These are phyloP conservation scores for Diarsia rubi DNA, from an alignment of 2,888 invertebrate genomes.

Conservation along the genomic window DNA sequence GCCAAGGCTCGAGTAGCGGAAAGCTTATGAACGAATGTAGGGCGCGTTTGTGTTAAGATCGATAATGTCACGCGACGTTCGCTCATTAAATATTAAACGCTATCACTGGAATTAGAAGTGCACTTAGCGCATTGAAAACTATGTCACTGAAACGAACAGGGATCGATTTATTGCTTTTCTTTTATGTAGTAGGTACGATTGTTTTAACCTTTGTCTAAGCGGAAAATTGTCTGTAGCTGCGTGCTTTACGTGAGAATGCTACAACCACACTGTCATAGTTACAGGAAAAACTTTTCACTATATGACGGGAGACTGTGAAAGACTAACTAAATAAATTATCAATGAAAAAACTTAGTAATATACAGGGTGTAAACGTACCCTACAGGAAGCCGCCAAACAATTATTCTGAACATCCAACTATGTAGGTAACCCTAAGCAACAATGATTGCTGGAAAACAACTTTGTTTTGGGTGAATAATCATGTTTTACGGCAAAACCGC, in stretches of 20 bases:
- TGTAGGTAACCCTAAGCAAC: no score
- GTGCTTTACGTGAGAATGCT: neutral
- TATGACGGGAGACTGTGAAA: neutral
- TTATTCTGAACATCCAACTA: no score
- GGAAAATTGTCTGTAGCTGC: neutral
- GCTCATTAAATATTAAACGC: slow-evolving; percentile 68
- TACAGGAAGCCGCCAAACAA: no score
- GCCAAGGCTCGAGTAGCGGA: slow-evolving; percentile 48
- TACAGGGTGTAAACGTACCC: no score
- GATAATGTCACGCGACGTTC: slow-evolving; percentile 63
- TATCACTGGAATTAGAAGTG: slow-evolving; percentile 66
- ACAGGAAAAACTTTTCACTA: neutral
- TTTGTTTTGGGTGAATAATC: no score
- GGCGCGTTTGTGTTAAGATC: slow-evolving; percentile 63
- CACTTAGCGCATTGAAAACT: slow-evolving; percentile 60
- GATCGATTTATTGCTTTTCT: slow-evolving; percentile 44
- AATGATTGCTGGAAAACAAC: no score
- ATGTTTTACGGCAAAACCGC: no score
- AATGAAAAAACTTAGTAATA: neutral
- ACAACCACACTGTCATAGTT: neutral
- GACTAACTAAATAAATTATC: neutral
- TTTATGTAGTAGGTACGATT: neutral
- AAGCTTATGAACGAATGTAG: slow-evolving; percentile 65
- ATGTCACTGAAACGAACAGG: slow-evolving; percentile 30
- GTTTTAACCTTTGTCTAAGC: slow-evolving; percentile 1